A percentile compares a stretch with the other conserved stretches of the same genome.
Conservation (phyloP, 2,113 vertebrate genomes). For the Bufo bufo region DNA sequence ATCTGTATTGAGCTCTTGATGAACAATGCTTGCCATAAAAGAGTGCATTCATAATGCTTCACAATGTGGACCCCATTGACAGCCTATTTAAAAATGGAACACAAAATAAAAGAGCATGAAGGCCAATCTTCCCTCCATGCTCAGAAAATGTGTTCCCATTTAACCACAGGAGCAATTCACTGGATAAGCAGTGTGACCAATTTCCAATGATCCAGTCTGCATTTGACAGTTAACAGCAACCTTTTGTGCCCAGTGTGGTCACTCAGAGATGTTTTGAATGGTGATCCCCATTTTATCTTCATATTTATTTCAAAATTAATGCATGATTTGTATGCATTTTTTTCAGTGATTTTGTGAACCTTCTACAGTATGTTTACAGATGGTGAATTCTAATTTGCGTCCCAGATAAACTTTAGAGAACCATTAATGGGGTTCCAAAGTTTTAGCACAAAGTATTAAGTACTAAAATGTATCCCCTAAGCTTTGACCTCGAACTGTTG, state of each 20-base stretch:
- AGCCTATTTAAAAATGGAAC: conserved; percentile 77
- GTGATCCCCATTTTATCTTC: conserved; percentile 60
- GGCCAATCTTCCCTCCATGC: conserved; percentile 80
- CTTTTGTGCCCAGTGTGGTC: conserved; percentile 77
- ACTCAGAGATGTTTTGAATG: conserved; percentile 60
- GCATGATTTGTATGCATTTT: not conserved
- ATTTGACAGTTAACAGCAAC: conserved; percentile 79
- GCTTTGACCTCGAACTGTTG: not conserved
- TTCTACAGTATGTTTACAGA: not conserved
- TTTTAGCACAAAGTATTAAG: not conserved
- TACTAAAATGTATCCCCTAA: not conserved
- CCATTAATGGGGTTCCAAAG: not conserved
- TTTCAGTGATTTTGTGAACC: not conserved
- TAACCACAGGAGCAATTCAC: conserved; percentile 73
- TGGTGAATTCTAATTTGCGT: not conserved
- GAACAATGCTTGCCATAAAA: conserved; percentile 80
- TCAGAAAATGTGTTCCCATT: conserved; percentile 78
- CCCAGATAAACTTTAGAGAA: not conserved
- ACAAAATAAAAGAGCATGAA: conserved; percentile 81
- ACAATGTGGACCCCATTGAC: conserved; percentile 80
- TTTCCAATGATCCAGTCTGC: conserved; percentile 74
- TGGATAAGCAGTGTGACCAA: conserved; percentile 79
- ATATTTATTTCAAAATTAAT: conserved; percentile 59
- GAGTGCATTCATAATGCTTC: conserved; percentile 83
- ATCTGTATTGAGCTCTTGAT: conserved; percentile 75